Conservation (phyloP, 2,113 vertebrate genomes). For the Addax nasomaculatus region DNA sequence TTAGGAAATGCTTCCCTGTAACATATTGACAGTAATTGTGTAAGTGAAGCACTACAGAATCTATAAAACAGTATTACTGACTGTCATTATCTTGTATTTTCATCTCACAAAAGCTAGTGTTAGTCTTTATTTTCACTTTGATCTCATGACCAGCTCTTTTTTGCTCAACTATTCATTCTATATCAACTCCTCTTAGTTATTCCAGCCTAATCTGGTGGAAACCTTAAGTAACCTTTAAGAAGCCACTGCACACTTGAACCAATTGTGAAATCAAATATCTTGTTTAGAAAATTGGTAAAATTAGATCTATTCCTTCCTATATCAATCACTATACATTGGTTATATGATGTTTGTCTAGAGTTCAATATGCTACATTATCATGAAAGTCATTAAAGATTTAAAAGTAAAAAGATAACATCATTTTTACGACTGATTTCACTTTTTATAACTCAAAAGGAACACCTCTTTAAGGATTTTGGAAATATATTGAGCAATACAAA, state of each 20-base stretch:
- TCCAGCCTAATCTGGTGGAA: background rate
- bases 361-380: background rate
- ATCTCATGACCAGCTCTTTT: background rate
- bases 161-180: background rate
- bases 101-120: background rate
- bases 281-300: background rate
- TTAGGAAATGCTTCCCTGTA: background rate
- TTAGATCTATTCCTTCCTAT: background rate
- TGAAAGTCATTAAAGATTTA: background rate
- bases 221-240: background rate
- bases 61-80: background rate
- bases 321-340: background rate
- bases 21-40: background rate
- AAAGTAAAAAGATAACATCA: background rate
- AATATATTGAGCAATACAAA: background rate
- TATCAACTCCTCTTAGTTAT: background rate
- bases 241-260: background rate
- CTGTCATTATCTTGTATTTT: background rate
- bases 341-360: background rate
- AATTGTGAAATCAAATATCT: background rate
- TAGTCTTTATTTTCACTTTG: background rate
- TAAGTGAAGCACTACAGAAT: background rate
- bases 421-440: background rate
- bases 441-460: background rate
- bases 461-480: background rate